Conservation (phyloP, 2,797 vertebrate genomes). For the Trachurus trachurus region DNA sequence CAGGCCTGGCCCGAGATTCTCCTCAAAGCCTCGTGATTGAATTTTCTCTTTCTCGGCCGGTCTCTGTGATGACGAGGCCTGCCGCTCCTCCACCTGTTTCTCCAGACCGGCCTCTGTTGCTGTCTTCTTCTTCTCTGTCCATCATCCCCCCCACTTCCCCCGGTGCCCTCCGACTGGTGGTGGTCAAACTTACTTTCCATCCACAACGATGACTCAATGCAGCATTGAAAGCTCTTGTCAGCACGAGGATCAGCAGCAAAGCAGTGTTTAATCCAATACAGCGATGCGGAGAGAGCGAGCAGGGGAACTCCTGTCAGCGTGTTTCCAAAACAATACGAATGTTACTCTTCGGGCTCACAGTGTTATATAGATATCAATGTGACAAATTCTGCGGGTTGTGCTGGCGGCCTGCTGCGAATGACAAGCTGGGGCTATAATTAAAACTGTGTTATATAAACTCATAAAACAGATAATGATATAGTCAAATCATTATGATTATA, state of each 20-base stretch:
- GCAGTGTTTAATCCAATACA: constrained; percentile 11
- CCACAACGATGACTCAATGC: constrained; percentile 24
- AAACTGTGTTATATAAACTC: not conserved
- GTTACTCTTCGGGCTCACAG: not conserved
- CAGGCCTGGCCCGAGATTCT: not conserved
- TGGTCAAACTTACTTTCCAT: constrained; percentile 22
- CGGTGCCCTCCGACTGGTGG: constrained; percentile 25
- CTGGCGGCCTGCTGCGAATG: not conserved
- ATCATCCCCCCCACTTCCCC: not conserved
- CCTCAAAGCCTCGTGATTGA: not conserved
- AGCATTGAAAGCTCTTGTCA: constrained; percentile 29
- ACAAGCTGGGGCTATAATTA: not conserved
- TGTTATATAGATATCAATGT: not conserved
- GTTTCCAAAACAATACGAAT: not conserved
- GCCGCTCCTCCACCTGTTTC: constrained; percentile 3
- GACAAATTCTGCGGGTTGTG: not conserved
- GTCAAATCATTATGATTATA: not conserved
- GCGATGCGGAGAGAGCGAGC: not conserved
- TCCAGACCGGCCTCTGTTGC: not conserved
- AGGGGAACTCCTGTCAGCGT: constrained; percentile 2
- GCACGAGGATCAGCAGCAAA: constrained; percentile 10
- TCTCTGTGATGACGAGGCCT: not conserved
- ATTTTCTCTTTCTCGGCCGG: not conserved
- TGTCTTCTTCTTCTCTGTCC: not conserved
- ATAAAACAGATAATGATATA: not conserved